Base-by-base conservation (phyloP, 2,113 vertebrate species). In the Chauna torquata region DNA sequence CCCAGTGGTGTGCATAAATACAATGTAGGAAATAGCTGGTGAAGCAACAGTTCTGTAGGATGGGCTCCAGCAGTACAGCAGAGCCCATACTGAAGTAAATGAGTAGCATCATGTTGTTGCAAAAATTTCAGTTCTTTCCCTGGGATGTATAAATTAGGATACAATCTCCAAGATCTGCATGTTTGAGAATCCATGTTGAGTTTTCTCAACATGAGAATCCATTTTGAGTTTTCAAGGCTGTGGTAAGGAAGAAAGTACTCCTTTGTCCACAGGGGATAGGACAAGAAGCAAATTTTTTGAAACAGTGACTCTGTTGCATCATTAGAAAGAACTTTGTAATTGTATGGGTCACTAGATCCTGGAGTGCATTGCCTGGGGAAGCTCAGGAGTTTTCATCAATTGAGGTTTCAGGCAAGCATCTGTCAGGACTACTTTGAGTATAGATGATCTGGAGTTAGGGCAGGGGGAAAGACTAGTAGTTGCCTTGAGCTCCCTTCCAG, bases 301-400 rank as follows among this genome's bases (percentile, higher is more conserved):
- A 55, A 42, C 42, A 6, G 19, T 68, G 8, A 59, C 58, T 82
- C 79, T 58, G 19, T 23, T 80, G 58, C 72, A 34, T 88, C 47
- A 38, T 64, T 77, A 57, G 49, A 81, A 68, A 55, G n/a, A 61
- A 19, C 28, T 47, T 86, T 20, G 27, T 38, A 83, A 19, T 42
- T 0, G 0, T 16, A 25, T 17, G 4, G 36, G 49, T 80, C 54
- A 47, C 49, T 82, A 32, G 32, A 28, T 5, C 15, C 28, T 58
- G 24, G 24, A 62, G 22, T 65, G 12, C 40, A 23, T 52, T 92
- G 42, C 32, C 58, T 85, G 42, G 20, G 34, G 61, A 82, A 87
- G 23, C 57, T 71, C 6, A 3, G 50, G 55, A 82, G 15, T 75
- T 94, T 78, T 88, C 52, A 40, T n/a, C 24, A 13, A 2, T 61